Evolutionary conservation across 2,797 vertebrate genomes (phyloP), one percentile per base, ranked within the genome.

Genomic region (Heliangelus exortis): DNA sequence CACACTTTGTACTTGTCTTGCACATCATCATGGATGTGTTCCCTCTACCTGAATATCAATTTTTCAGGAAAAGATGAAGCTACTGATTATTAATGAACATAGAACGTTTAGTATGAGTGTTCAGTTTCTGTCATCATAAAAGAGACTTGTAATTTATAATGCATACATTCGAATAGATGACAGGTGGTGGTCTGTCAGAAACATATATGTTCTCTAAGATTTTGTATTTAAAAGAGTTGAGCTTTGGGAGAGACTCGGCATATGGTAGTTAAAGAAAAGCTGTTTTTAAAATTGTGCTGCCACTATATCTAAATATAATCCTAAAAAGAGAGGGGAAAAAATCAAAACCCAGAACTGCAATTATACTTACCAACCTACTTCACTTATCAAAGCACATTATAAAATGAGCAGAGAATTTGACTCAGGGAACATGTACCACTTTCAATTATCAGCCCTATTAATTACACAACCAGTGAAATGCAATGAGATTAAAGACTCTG

Each of bases 401-500:
- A 57, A 87, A 76, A 91, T 33, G 59, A 94, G 59, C 26, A 55
- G 41, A 96, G 66, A 89, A 76, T 88, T 74, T 93, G 63, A 77
- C 43, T 58, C 61, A 14, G 29, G 47, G 33, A 92, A 68, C 84
- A 34, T 36, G 57, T 41, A 57, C 80, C 76, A 66, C 61, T 89
- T 95, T 96, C 86, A 96, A 68, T 95, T 90, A 93, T 58, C 57
- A 75, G 88, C 72, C 80, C 73, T 74, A 73, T 92, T 96, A 94
- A 96, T 96, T 97, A 92, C 82, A 86, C 51, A 43, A 58, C 85
- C 91, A 91, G 53, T 79, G 92, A 96, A 95, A 92, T 75, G 86
- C 93, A 90, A 23, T 59, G 90, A 97, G 90, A 97, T 95, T 96
- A 95, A 96, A 92, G 95, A 74, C 84, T 67, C 84, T 69, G 67